Evolutionary conservation across 2,113 vertebrate species (phyloP), one percentile per base, ranked within the genome.

Genomic region (Polyodon spathula): DNA sequence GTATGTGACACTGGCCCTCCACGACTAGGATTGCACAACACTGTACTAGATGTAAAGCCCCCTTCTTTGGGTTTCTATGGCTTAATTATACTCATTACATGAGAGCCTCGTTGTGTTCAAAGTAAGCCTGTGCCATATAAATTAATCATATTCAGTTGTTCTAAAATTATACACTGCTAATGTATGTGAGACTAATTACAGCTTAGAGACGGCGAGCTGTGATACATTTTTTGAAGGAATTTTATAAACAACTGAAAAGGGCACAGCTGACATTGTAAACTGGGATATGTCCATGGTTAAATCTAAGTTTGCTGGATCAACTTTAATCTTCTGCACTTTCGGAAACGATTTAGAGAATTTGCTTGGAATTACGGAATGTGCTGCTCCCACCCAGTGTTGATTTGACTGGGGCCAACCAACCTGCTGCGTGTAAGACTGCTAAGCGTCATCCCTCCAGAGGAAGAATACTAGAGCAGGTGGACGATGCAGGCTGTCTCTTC

Each of bases 301-400:
- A 14, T n/a, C 46, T 50, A 10, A 10, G 46, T n/a, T 50, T 12
- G 11, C 5, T 10, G 46, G 46, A 50, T 10, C 7, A 50, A 50
- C 10, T 50, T 11, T 50, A 50, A 50, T 11, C 46, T 12, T 50
- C 46, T n/a, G 11, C 46, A 50, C n/a, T 50, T 50, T 50, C n/a
- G n/a, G n/a, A 50, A 50, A 50, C 46, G n/a, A 50, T 50, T 12
- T n/a, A 50, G 7, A n/a, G 46, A 50, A 50, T 50, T 50, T 50
- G 46, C 46, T 50, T 12, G 46, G n/a, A n/a, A 50, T 50, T 50
- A 50, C 11, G 46, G 46, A 50, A 50, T 50, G 7, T 14, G 11
- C 11, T 12, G 7, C 46, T 50, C n/a, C 46, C 46, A 10, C 8
- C 46, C 46, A 50, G 46, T 50, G 46, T 50, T 50, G 11, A 50